Evolutionary conservation across 2,888 invertebrate genomes (phyloP), one percentile per base, ranked within the genome.

Genomic region (Drosophila borealis): DNA sequence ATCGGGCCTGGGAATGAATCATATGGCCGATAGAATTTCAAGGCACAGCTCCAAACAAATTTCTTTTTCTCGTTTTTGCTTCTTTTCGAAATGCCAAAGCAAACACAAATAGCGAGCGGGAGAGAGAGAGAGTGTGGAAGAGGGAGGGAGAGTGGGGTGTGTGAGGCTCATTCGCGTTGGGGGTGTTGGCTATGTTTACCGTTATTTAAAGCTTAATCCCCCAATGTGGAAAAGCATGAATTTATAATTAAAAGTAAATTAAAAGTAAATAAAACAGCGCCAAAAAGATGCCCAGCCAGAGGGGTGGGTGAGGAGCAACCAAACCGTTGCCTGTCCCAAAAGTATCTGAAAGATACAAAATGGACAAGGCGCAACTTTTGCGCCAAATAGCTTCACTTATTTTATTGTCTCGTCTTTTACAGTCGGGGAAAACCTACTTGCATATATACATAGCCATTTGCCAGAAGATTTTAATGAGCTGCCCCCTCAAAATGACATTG

Each of bases 221-320:
- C 83, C 89, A 76, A 75, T 74, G 81, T 86, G 76, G 69, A 76
- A 74, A 88, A 80, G 87, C 88, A 85, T 85, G 89, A 85, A 85
- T 88, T 85, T 85, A 86, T 85, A 85, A 85, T 85, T 85, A 88
- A 85, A 85, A 88, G 89, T 85, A 85, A 88, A 88, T 85, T 86
- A 88, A 85, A 85, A 86, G 84, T 85, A 88, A 85, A 85, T 85
- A 88, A 88, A 85, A 83, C 59, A 67, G 73, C 66, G 67, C 67
- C 77, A 73, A 73, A 73, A 80, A 74, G 79, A 60, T 70, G 65
- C 81, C 48, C 75, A 56, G 48, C 56, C 49, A 46, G 11, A 10
- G 8, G 25, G 21, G 10, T 11, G 13, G 3, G 3, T 4, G 3
- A 8, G 29, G 8, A 29, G 29, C 29, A 8, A 29, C 8, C 8